A percentile compares a stretch with the other conserved stretches of the same genome.
Conservation (phyloP, 1,140 invertebrate species). For the Zaprionus lachaisei region DNA sequence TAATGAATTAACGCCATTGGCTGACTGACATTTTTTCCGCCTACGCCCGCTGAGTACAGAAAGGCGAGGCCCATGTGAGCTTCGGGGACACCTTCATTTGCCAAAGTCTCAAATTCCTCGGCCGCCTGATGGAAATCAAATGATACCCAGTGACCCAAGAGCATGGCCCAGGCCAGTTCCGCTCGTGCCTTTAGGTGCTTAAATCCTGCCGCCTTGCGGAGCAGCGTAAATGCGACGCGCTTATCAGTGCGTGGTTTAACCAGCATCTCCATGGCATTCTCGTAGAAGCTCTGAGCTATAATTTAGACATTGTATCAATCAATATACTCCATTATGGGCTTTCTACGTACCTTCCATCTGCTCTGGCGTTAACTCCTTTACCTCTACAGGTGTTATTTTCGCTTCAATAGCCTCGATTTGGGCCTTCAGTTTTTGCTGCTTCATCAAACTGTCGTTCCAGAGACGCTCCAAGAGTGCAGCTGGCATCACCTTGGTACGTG, state of each 20-base stretch:
- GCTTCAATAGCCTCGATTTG: constrained; percentile 67
- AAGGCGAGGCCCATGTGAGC: constrained; percentile 96
- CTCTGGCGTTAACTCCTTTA: constrained; percentile 50
- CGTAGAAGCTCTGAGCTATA: constrained; percentile 67
- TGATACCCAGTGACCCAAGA: constrained; percentile 91
- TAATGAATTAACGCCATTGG: constrained; percentile 96
- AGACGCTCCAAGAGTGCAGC: constrained; percentile 66
- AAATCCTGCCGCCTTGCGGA: constrained; percentile 88
- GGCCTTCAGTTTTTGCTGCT: constrained; percentile 70
- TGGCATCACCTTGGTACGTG: constrained; percentile 63
- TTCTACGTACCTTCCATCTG: constrained; percentile 69
- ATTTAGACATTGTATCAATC: background rate
- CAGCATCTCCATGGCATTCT: constrained; percentile 73
- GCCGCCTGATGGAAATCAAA: constrained; percentile 92
- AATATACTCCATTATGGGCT: background rate
- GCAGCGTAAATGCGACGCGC: constrained; percentile 59
- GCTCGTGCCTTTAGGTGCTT: constrained; percentile 93
- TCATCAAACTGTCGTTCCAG: constrained; percentile 63
- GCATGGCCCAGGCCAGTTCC: constrained; percentile 92
- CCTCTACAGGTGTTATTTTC: constrained; percentile 5
- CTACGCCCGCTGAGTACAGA: constrained; percentile 94
- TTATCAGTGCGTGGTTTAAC: constrained; percentile 66
- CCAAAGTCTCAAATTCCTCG: constrained; percentile 91
- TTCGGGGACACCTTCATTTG: constrained; percentile 91
- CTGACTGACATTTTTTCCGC: constrained; percentile 92